phyloP scores from a whole-genome alignment of 2,113 vertebrate genomes.

The Athene noctua region DNA sequence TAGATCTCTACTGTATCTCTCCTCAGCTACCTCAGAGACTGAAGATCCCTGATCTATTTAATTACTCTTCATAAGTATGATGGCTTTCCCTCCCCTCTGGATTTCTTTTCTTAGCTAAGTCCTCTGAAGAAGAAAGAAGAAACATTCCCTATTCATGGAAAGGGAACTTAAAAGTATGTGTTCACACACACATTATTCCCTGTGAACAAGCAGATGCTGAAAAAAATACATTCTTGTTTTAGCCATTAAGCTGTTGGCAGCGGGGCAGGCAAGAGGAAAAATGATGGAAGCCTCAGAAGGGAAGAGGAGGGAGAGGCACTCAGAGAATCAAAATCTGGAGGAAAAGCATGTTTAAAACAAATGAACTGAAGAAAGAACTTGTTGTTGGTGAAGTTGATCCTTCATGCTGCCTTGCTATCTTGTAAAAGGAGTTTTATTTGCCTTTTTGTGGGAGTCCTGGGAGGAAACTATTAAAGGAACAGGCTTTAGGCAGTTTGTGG shows the following conservation, averaged over 20 bases:
- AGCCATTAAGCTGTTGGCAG: slow-evolving; percentile 30
- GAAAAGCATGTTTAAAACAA: slow-evolving; percentile 50
- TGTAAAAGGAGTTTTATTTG: slow-evolving; percentile 80
- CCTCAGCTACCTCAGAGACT: background rate
- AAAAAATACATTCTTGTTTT: background rate
- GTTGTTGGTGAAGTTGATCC: slow-evolving; percentile 39
- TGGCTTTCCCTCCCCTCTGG: background rate
- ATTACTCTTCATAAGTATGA: background rate
- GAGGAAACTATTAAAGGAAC: slow-evolving; percentile 74
- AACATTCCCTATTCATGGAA: background rate
- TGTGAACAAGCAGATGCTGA: background rate
- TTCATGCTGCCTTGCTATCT: slow-evolving; percentile 68
- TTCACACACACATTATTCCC: background rate
- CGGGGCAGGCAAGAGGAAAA: background rate
- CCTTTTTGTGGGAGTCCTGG: slow-evolving; percentile 72
- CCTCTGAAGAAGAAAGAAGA: background rate
- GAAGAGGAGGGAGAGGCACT: slow-evolving; percentile 4
- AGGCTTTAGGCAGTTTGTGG: slow-evolving; percentile 48
- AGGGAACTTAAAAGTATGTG: background rate
- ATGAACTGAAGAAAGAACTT: slow-evolving; percentile 66
- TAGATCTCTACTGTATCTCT: background rate
- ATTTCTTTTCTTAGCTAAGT: background rate
- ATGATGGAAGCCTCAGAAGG: background rate
- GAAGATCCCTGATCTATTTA: background rate
- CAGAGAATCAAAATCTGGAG: slow-evolving; percentile 26